These are phyloP conservation scores for Sceloporus tristichus DNA, from an alignment of 2,113 vertebrate genomes.

Conservation along the genomic window DNA sequence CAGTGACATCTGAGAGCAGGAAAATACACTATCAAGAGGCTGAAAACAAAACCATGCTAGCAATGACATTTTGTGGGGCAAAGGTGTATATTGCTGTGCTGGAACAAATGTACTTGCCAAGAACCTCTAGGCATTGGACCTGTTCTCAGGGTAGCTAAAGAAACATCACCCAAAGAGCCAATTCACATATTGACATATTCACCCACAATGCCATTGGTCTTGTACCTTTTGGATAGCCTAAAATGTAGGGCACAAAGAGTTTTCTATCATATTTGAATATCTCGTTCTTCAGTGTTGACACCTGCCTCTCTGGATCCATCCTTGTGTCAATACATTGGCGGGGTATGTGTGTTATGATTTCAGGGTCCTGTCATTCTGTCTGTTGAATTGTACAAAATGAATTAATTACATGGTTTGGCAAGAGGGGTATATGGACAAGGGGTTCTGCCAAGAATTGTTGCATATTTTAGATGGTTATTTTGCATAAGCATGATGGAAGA, in stretches of 20 bases:
- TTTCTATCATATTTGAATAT: slow-evolving; percentile 99
- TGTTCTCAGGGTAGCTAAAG: background rate
- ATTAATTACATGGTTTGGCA: background rate
- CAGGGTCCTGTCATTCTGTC: slow-evolving; percentile 79
- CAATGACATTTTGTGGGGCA: background rate
- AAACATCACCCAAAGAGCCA: background rate
- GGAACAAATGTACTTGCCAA: background rate
- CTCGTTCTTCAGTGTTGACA: slow-evolving; percentile 95
- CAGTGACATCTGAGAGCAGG: background rate
- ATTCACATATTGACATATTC: background rate
- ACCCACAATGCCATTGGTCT: background rate
- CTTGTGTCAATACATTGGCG: slow-evolving; percentile 96
- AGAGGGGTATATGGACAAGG: background rate
- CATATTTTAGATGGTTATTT: background rate
- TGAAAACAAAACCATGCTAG: background rate
- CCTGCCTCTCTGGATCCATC: slow-evolving; percentile 95
- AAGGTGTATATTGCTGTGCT: background rate
- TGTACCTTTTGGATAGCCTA: slow-evolving; percentile 94
- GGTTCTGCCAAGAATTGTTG: background rate
- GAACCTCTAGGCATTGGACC: background rate
- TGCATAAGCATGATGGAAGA: background rate
- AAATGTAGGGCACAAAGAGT: slow-evolving; percentile 89
- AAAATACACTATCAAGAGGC: background rate
- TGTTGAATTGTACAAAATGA: background rate
- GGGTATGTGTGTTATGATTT: slow-evolving; percentile 86